Evolutionary conservation across 2,888 invertebrate species (phyloP).

Genomic region (Abscondita cerata): DNA sequence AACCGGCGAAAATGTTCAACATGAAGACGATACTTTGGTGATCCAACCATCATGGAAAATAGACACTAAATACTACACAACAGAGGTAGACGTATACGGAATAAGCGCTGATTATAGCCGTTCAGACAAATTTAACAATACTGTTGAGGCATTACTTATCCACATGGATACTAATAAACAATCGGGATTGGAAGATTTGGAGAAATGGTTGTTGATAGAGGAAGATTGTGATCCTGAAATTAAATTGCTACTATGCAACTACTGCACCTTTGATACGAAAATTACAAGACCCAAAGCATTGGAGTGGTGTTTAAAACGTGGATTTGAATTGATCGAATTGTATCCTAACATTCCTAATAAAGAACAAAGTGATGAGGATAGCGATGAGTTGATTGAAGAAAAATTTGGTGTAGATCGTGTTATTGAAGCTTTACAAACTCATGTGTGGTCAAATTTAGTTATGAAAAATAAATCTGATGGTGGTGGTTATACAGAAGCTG

Average conservation of each 20-base stretch:
- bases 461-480: constrained; percentile 63
- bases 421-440: constrained; percentile 73
- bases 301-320: constrained; percentile 72
- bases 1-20: constrained; percentile 47
- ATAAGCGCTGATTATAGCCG: constrained; percentile 60
- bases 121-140: constrained; percentile 58
- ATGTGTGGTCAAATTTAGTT: constrained; percentile 74
- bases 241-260: constrained; percentile 65
- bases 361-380: constrained; percentile 56
- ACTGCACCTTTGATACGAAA: constrained; percentile 58
- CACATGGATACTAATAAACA: constrained; percentile 67
- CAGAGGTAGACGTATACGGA: constrained; percentile 66
- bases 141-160: constrained; percentile 69
- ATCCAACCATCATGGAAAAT: constrained; percentile 63
- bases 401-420: constrained; percentile 71
- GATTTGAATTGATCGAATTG: constrained; percentile 74
- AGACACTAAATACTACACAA: constrained; percentile 76
- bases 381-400: constrained; percentile 62
- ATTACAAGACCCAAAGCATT: constrained; percentile 58
- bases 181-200: constrained; percentile 54
- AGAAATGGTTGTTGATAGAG: constrained; percentile 50
- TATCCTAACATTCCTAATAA: constrained; percentile 56
- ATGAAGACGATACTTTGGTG: constrained; percentile 40
- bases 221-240: constrained; percentile 60
- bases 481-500: neutral